Evolutionary conservation across 2,113 vertebrate species (phyloP), one percentile per base, ranked within the genome.

Genomic region (Diglossa brunneiventris): DNA sequence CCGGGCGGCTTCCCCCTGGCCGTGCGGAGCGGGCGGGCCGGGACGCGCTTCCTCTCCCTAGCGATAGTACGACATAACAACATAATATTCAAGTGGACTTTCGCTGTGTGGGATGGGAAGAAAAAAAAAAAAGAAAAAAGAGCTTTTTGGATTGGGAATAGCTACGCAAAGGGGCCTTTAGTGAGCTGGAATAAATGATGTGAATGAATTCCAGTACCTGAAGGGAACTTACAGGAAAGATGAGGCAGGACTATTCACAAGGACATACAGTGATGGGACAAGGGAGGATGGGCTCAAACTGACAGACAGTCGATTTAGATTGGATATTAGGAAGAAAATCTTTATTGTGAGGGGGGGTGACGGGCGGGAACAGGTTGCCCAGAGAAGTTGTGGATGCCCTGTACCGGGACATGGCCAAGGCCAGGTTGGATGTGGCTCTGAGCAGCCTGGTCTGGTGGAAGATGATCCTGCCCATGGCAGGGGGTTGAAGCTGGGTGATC

Each of bases 351-450:
- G 39, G 20, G 20, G 20, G 1, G 1, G 24, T n/a, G 33, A 39
- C 0, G 1, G 6, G 10, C 10, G 31, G 47, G 30, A 5, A 27
- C 47, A 19, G 21, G 10, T 7, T 61, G 13, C 17, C 24, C 63
- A 11, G 55, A 31, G 55, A 62, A 41, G 24, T 0, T 62, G 62
- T 41, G 63, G 31, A 1, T 55, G 28, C 14, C 7, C 21, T 17
- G 23, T 47, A 10, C 30, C 41, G 76, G 35, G 21, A 41, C 41
- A 21, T 22, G 21, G 5, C 10, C 30, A 35, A 11, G 10, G 63
- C 26, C 47, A 27, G 30, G 6, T 0, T 13, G 22, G 47, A 23
- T 31, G 35, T 6, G 15, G n/a, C 63, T 42, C 35, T 31, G 47
- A 47, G 47, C 55, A 62, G 2, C 21, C 62, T 62, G n/a, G 3